A percentile compares a stretch with the other conserved stretches of the same genome.
Evolutionary conservation across 2,888 invertebrate species (phyloP).

Genomic region (Lycia hirtaria): DNA sequence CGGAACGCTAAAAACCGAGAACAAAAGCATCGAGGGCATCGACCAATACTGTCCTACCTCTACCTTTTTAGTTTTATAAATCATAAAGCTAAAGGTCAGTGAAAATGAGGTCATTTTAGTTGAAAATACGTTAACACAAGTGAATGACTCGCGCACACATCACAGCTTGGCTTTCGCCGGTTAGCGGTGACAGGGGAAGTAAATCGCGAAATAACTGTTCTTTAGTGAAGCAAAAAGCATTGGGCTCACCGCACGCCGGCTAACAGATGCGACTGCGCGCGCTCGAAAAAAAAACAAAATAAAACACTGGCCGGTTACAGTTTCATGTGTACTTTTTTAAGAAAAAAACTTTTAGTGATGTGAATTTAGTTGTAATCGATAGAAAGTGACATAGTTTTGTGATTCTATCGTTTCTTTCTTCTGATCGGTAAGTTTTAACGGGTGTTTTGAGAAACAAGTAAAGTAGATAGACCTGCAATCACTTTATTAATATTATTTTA

Average conservation of each 20-base stretch:
- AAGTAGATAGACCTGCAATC: no score
- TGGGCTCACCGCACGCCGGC: slow-evolving; percentile 15
- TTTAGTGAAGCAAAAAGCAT: slow-evolving; percentile 28
- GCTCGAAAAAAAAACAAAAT: slow-evolving; percentile 4
- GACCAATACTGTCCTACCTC: slow-evolving; percentile 1
- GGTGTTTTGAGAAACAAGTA: no score
- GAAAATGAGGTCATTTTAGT: slow-evolving; percentile 33
- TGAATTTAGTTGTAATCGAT: slow-evolving; percentile 22
- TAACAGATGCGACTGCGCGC: slow-evolving; percentile 8
- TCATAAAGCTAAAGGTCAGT: slow-evolving; percentile 30
- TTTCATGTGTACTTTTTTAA: slow-evolving; percentile 10
- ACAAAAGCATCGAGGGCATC: not conserved
- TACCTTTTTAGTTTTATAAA: slow-evolving; percentile 13
- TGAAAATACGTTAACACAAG: slow-evolving; percentile 39
- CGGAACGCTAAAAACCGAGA: no score
- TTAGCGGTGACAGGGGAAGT: slow-evolving; percentile 39
- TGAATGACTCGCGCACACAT: slow-evolving; percentile 46
- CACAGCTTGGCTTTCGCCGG: slow-evolving; percentile 42
- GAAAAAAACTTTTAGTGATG: slow-evolving; percentile 37
- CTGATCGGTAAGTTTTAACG: not conserved
- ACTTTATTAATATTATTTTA: no score
- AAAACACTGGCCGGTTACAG: slow-evolving; percentile 28
- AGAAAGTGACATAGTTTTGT: slow-evolving; percentile 1
- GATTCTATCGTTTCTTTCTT: not conserved
- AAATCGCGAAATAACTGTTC: slow-evolving; percentile 34